A percentile compares a stretch with the other conserved stretches of the same genome.
Evolutionary conservation across 1,140 invertebrate genomes (phyloP).

Genomic region (Potamilus streckersoni): DNA sequence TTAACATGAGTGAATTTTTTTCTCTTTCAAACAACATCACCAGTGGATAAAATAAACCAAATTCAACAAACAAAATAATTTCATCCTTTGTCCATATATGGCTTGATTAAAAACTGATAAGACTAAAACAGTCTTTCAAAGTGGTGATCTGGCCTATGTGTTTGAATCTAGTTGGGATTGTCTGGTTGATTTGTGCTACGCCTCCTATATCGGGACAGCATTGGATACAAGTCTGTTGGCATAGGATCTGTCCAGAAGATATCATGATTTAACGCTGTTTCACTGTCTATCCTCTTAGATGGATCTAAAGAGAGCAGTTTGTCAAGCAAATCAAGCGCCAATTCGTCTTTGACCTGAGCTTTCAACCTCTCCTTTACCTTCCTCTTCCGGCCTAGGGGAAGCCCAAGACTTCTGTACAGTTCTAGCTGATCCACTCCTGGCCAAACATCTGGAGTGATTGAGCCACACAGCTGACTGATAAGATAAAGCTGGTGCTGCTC

Average conservation of each 20-base stretch:
- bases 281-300: constrained; percentile 88
- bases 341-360: constrained; percentile 91
- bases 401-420: constrained; percentile 89
- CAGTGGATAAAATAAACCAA: too few relatives aligned
- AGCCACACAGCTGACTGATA: constrained; percentile 96
- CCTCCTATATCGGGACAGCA: constrained; percentile 88
- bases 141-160: constrained; percentile 60
- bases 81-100: too few relatives aligned
- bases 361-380: constrained; percentile 91
- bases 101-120: too few relatives aligned
- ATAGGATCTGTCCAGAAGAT: constrained; percentile 99
- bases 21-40: too few relatives aligned
- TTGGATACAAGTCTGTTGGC: constrained; percentile 88
- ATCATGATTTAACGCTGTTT: constrained; percentile 94
- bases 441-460: too few relatives aligned
- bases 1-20: too few relatives aligned
- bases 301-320: constrained; percentile 94
- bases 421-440: constrained; percentile 93
- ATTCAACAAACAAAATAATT: too few relatives aligned
- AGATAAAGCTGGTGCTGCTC: constrained; percentile 96
- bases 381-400: constrained; percentile 91
- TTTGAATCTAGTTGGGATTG: constrained; percentile 32
- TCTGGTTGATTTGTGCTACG: constrained; percentile 39
- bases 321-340: constrained; percentile 93
- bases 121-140: constrained; percentile 62